Base-by-base conservation (phyloP, 2,113 vertebrate genomes). In the Microcebus lehilahytsara region DNA sequence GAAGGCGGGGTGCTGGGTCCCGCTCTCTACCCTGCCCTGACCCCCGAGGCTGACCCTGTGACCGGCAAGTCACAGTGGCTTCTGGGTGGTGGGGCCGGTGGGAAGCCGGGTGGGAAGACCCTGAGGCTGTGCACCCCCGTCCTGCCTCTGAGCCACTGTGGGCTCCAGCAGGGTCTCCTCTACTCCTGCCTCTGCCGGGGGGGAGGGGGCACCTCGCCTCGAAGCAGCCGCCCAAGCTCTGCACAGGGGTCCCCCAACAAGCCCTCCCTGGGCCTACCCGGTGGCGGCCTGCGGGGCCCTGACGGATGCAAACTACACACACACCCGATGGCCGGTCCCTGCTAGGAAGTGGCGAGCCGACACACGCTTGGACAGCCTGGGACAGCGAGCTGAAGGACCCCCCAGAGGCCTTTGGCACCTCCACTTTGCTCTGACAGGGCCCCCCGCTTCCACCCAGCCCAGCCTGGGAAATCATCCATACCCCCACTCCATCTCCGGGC, bases 341-440 rank as follows among this genome's bases (percentile, higher is more conserved):
- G 0, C 75, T 79, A 25, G 20, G 53, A 14, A 30, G 42, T 6
- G 25, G 23, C 6, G 0, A 32, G 23, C 17, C 6, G 22, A 1
- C 40, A 1, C 10, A 12, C 10, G 6, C 37, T 4, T 5, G 37
- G 86, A 6, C 23, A 0, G 37, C 56, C 46, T 12, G 46, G 27
- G 69, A 83, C 30, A 9, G 42, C 0, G 4, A 42, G 3, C 0
- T 9, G 0, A 23, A 40, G 78, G 64, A 8, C 40, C 30, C 30
- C 27, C 27, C 37, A 3, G 34, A 42, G 64, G 34, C 46, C 32
- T n/a, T 42, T 12, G 20, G 10, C 53, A 11, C 37, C 60, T 23
- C 20, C 11, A 58, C n/a, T 4, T 4, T 1, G 4, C 23, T 46
- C 77, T 13, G 25, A 37, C 53, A 66, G 51, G 72, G 13, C 14